A percentile compares a stretch with the other conserved stretches of the same genome.
Conservation (phyloP, 2,888 invertebrate genomes). For the Brachyopa scutellaris region DNA sequence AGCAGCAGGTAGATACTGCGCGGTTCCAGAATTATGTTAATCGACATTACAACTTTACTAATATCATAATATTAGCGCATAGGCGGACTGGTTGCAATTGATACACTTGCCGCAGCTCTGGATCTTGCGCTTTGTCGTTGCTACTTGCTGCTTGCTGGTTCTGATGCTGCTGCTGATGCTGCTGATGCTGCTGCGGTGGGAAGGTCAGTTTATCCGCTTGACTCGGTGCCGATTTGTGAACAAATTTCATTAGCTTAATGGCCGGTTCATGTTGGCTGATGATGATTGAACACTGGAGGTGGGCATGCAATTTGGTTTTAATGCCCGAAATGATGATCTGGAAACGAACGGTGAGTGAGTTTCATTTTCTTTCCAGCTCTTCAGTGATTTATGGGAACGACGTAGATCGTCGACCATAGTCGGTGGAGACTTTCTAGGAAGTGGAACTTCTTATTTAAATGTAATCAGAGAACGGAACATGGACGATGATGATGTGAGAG, state of each 20-base stretch:
- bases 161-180: not conserved
- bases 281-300: slow-evolving; percentile 46
- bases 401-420: not conserved
- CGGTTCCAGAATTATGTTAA: slow-evolving; percentile 66
- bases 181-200: not conserved
- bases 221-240: slow-evolving; percentile 68
- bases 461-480: slow-evolving; percentile 36
- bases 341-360: slow-evolving; percentile 25
- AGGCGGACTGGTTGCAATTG: slow-evolving; percentile 67
- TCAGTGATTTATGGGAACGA: slow-evolving; percentile 30
- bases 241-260: slow-evolving; percentile 65
- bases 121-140: not conserved
- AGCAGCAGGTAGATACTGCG: slow-evolving; percentile 28
- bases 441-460: not conserved
- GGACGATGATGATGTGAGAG: slow-evolving; percentile 1
- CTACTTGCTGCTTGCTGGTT: no score
- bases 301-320: slow-evolving; percentile 31
- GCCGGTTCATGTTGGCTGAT: slow-evolving; percentile 47
- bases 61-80: slow-evolving; percentile 70
- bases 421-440: slow-evolving; percentile 30
- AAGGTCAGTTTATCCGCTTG: slow-evolving; percentile 38
- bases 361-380: not conserved
- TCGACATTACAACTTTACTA: slow-evolving; percentile 71
- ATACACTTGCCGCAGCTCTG: slow-evolving; percentile 34
- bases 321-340: slow-evolving; percentile 43